Evolutionary conservation across 2,888 invertebrate species (phyloP), one percentile per base, ranked within the genome.

Genomic region (Saturnia pavonia): DNA sequence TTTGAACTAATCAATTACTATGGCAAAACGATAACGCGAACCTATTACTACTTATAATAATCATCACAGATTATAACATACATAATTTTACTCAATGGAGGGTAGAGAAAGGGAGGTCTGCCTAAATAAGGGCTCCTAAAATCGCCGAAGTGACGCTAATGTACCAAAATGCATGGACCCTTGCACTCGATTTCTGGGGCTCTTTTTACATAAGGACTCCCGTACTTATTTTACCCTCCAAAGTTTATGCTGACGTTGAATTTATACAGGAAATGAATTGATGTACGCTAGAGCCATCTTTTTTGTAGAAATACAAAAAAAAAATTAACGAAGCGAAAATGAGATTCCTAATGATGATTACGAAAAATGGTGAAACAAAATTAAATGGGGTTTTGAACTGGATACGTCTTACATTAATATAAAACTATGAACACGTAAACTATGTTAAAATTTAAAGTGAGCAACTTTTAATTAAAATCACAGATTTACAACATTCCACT

Each of bases 391-490:
- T 42, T 70, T 74, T 72, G 73, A 68, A 74, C 67, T 72, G 69
- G 73, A 72, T 74, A 72, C 66, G 51, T 22, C 66, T 70, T 54
- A 70, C 65, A 22, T 40, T 51, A 70, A 72, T 69, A 79, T 79
- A 81, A 77, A 81, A 78, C 77, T 85, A 84, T 78, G 71, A 75
- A 74, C 74, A 76, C 71, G 74, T 77, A 81, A 65, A 82, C 78
- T 83, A 83, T 78, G 77, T 86, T 87, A 89, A 89, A 90, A 87
- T 88, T 87, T 86, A 77, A 87, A 90, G 81, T 92, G 91, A 92
- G 91, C 90, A 91, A 91, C 87, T 82, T 86, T 88, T 51, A 71
- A 82, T 80, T 83, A 80, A 82, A 84, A 89, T 89, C 90, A 89
- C 88, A 89, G 88, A 84, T 84, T 82, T 73, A 73, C 45, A 70